phyloP scores from a whole-genome alignment of 2,113 vertebrate species.

The Hemichromis elongatus region DNA sequence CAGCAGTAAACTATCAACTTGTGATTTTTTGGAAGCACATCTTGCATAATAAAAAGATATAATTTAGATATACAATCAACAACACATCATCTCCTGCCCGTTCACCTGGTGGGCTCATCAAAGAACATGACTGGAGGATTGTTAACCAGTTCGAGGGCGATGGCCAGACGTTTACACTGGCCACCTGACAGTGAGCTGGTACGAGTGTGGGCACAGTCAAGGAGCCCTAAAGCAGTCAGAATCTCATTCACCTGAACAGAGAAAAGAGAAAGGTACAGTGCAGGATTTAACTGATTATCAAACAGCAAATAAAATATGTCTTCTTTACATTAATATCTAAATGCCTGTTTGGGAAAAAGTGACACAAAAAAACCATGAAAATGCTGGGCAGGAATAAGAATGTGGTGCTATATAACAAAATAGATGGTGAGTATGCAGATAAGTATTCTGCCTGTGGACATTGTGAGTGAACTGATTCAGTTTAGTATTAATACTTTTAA shows the following conservation, averaged over 20 bases:
- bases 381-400: neutral
- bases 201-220: conserved; percentile 87
- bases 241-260: conserved; percentile 87
- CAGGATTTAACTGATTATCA: neutral
- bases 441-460: neutral
- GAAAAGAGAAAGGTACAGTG: neutral
- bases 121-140: conserved; percentile 99
- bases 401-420: neutral
- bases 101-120: conserved; percentile 95
- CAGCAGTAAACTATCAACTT: neutral
- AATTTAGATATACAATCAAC: neutral
- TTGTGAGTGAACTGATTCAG: neutral
- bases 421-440: neutral
- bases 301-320: neutral
- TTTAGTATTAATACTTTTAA: too few relatives aligned
- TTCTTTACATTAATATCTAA: neutral
- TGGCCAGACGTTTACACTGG: conserved; percentile 92
- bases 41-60: neutral
- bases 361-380: neutral
- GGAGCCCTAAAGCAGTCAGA: conserved; percentile 88
- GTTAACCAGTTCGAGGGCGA: conserved; percentile 95
- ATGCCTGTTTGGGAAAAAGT: neutral
- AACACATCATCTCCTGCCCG: neutral
- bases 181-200: conserved; percentile 88
- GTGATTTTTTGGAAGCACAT: neutral